A percentile compares a stretch with the other conserved stretches of the same genome.
Conservation (phyloP, 1,140 invertebrate genomes). For the Tetragnatha versicolor region DNA sequence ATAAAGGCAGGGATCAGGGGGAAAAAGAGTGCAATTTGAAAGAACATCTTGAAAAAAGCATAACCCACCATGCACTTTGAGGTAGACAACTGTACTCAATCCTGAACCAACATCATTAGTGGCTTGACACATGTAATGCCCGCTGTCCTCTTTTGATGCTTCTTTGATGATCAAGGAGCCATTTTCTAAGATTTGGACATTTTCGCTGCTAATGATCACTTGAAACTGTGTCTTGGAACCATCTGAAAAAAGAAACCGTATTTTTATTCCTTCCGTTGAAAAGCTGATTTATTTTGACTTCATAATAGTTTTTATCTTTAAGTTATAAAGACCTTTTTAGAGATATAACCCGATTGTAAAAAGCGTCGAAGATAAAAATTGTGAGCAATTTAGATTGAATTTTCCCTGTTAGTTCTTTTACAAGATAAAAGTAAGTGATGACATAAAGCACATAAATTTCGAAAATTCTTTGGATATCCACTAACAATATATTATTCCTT, state of each 20-base stretch:
- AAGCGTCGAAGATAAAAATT: too few species aligned
- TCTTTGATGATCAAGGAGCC: conserved; percentile 65
- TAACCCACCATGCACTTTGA: conserved; percentile 65
- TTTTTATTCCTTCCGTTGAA: background rate
- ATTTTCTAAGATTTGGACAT: conserved; percentile 62
- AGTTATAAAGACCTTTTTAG: too few species aligned
- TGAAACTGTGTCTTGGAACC: conserved; percentile 53
- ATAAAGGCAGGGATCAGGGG: too few species aligned
- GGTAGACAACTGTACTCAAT: conserved; percentile 65
- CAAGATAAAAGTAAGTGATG: too few species aligned
- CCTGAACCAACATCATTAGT: conserved; percentile 68
- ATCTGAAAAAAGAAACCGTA: conserved; percentile 25
- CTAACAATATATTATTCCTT: too few species aligned
- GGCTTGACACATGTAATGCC: conserved; percentile 68
- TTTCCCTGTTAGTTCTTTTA: too few species aligned
- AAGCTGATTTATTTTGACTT: background rate
- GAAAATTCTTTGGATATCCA: too few species aligned
- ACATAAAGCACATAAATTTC: too few species aligned
- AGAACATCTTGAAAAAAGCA: background rate
- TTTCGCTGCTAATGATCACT: conserved; percentile 58
- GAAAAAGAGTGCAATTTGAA: too few species aligned
- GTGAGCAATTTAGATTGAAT: too few species aligned
- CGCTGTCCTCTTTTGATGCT: conserved; percentile 62
- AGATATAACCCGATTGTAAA: too few species aligned
- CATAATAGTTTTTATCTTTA: too few species aligned